These are phyloP conservation scores for Chrysomela aeneicollis DNA, from an alignment of 2,888 invertebrate species.

Conservation along the genomic window DNA sequence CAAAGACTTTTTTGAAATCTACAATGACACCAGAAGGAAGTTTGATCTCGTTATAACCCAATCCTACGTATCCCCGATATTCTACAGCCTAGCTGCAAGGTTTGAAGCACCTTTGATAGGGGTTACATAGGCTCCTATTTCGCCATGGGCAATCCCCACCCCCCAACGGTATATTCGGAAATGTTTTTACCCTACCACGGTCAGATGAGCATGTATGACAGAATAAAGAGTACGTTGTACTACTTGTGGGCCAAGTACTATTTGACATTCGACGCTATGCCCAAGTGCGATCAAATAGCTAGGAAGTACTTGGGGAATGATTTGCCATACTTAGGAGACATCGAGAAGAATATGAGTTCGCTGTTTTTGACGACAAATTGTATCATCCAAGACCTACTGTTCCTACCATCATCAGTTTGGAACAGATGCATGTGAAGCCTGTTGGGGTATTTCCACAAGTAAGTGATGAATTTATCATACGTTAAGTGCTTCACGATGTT, in stretches of 20 bases:
- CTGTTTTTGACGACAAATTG: constrained; percentile 18
- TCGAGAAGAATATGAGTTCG: constrained; percentile 17
- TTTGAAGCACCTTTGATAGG: constrained; percentile 46
- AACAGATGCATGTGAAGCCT: constrained; percentile 4
- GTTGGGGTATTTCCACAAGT: constrained; percentile 15
- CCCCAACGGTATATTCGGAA: constrained; percentile 49
- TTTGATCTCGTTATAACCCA: constrained; percentile 51
- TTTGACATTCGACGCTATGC: constrained; percentile 41
- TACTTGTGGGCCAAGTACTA: constrained; percentile 47
- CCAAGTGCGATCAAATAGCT: background rate
- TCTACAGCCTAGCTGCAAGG: constrained; percentile 46
- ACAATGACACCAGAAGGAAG: constrained; percentile 39
- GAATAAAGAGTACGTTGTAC: constrained; percentile 48
- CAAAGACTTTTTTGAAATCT: constrained; percentile 45
- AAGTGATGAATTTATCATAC: too few relatives aligned
- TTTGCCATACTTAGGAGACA: background rate
- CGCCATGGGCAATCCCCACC: constrained; percentile 48
- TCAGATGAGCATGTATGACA: constrained; percentile 58
- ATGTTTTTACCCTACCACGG: constrained; percentile 49
- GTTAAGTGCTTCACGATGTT: too few relatives aligned
- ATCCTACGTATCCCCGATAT: constrained; percentile 46
- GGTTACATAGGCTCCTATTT: constrained; percentile 47
- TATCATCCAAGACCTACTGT: constrained; percentile 12
- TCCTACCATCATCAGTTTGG: constrained; percentile 21
- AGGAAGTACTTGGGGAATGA: constrained; percentile 14